Percentiles rank a stretch among this genome's conserved stretches.
These are phyloP conservation scores for Furnarius figulus DNA, from an alignment of 2,113 vertebrate genomes.

Conservation along the genomic window DNA sequence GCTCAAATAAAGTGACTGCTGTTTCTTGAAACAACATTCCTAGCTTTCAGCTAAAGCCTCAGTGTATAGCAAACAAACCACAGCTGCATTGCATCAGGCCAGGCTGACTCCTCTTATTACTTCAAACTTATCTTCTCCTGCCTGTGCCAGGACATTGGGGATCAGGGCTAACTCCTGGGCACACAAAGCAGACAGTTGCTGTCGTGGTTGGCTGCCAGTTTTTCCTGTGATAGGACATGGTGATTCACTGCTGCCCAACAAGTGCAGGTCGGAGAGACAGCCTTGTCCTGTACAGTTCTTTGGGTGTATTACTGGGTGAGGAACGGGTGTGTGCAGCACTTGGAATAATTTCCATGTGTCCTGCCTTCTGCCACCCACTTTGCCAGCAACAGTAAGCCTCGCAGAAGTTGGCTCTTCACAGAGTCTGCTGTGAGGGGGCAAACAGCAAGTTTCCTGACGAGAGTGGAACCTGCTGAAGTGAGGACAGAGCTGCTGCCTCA, in stretches of 20 bases:
- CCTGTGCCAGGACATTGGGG: not conserved
- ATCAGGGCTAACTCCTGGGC: not conserved
- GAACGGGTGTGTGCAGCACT: not conserved
- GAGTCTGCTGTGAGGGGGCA: not conserved
- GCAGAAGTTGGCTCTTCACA: not conserved
- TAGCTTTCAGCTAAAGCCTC: not conserved
- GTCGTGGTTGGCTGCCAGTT: rapidly evolving
- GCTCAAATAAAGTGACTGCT: not conserved
- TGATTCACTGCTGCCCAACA: not conserved
- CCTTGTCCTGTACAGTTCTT: not conserved
- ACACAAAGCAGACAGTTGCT: not conserved
- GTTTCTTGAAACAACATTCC: not conserved
- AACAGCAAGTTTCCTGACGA: not conserved
- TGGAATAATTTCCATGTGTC: not conserved
- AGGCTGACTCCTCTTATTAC: not conserved
- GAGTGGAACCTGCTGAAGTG: not conserved
- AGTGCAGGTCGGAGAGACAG: rapidly evolving
- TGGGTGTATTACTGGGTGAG: not conserved
- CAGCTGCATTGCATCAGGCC: not conserved
- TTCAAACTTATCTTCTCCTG: not conserved
- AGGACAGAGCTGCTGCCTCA: not conserved
- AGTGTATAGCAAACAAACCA: not conserved
- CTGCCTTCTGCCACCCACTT: not conserved
- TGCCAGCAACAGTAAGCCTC: not conserved
- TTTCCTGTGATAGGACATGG: not conserved